Conservation (phyloP, 2,113 vertebrate genomes). For the Danionella cerebrum region DNA sequence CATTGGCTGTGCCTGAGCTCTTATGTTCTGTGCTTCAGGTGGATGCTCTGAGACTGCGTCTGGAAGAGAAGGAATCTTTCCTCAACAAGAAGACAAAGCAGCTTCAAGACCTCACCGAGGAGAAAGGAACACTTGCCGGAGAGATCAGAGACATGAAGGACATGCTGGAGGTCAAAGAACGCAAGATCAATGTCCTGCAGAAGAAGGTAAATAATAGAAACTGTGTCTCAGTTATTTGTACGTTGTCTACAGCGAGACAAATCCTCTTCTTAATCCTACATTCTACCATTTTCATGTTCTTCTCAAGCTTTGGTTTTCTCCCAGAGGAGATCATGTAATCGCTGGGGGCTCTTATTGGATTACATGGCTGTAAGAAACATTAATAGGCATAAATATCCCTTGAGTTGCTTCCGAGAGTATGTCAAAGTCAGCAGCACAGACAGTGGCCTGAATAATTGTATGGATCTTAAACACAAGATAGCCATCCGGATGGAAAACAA, state of each 20-base stretch:
- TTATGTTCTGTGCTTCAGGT: constrained; percentile 64
- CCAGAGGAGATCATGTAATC: no score
- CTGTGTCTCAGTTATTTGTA: not conserved
- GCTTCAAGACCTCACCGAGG: constrained; percentile 96
- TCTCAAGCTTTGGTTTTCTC: no score
- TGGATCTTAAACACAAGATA: not conserved
- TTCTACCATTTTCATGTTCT: no score
- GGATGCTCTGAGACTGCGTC: constrained; percentile 87
- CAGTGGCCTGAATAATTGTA: not conserved
- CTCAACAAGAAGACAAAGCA: constrained; percentile 98
- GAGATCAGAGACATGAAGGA: constrained; percentile 99
- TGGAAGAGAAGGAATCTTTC: constrained; percentile 97
- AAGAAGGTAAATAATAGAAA: constrained; percentile 77
- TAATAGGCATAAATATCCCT: not conserved
- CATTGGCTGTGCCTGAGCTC: not conserved
- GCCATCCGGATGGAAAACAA: not conserved
- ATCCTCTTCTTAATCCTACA: no score
- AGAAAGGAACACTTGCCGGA: constrained; percentile 92
- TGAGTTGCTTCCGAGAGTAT: not conserved
- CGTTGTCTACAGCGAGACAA: no score
- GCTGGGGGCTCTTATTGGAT: no score
- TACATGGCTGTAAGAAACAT: not conserved
- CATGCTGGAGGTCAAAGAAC: constrained; percentile 98
- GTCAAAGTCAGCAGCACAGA: not conserved
- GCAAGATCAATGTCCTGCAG: constrained; percentile 97